Base-by-base conservation (phyloP, 2,797 vertebrate species). In the Acrossocheilus fasciatus region DNA sequence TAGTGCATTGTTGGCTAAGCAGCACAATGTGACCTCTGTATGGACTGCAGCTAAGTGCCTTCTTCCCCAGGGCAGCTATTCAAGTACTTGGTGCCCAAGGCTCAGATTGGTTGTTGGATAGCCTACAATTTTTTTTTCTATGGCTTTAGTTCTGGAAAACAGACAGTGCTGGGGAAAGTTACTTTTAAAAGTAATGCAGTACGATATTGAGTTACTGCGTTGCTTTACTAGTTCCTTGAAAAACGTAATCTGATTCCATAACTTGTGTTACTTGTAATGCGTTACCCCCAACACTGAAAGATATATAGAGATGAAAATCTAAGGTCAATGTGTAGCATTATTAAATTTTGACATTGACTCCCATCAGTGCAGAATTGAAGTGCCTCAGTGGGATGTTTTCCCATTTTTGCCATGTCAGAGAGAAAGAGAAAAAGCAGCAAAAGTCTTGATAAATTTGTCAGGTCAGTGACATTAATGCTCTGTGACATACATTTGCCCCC, bases 1-100 rank as follows among this genome's bases (percentile, higher is more conserved):
- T 93, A 81, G 85, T 89, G 83, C 80, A 45, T 89, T 85, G 82
- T 82, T 30, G 72, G 83, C 75, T 52, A 83, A 69, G 78, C 79
- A 75, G 43, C 82, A 81, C 80, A 84, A 66, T 84, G 70, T 83
- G 86, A 90, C 87, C 79, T 73, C 54, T 90, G 43, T 62, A 30
- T 80, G 79, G 36, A 76, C 84, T 82, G 79, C 62, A 75, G 87
- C 85, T 73, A 39, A 18, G 50, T 86, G 87, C 66, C 52, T 30
- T 76, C 11, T 59, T 66, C 43, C 68, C 54, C 36, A 12, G 68
- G 57, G 20, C 86, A 36, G 39, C 47, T 23, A 11, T n/a, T 86
- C 64, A 82, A 62, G 26, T 54, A 23, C 74, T 66, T 66, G 30
- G 15, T 2, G 15, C 54, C 76, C 73, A 64, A 47, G 36, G 57